Percentiles rank a stretch among this genome's conserved stretches.
phyloP scores from a whole-genome alignment of 2,888 invertebrate genomes.

The Halocaridina rubra region DNA sequence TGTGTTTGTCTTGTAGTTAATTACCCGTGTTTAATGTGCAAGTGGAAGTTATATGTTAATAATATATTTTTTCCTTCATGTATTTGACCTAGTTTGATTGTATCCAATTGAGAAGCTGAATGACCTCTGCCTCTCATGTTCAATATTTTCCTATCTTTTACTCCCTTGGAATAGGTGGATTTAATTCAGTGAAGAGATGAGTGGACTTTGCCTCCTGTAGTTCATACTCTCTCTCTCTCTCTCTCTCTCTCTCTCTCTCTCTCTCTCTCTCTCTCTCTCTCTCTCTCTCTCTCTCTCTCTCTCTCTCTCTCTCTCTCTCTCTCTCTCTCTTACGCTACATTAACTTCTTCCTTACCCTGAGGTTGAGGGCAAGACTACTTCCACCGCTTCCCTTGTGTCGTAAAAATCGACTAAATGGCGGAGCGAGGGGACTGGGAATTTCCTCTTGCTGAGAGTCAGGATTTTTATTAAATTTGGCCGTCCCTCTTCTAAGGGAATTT shows the following conservation, averaged over 20 bases:
- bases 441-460: not conserved
- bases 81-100: not conserved
- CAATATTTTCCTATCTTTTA: not conserved
- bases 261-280: not conserved
- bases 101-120: not conserved
- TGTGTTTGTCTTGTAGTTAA: no score
- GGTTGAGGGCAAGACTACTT: not conserved
- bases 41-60: not conserved
- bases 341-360: not conserved
- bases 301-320: not conserved
- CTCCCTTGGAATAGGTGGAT: no score
- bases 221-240: not conserved
- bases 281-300: not conserved
- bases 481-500: no score
- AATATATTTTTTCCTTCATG: not conserved
- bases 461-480: not conserved
- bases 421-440: no score
- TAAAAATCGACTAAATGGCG: no score
- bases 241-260: no score
- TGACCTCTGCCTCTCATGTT: not conserved
- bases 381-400: no score
- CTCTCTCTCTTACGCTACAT: not conserved
- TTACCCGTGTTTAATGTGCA: no score
- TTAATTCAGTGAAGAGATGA: no score
- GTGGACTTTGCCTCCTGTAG: no score